phyloP scores from a whole-genome alignment of 1,140 invertebrate species.

The Drosophila athabasca region DNA sequence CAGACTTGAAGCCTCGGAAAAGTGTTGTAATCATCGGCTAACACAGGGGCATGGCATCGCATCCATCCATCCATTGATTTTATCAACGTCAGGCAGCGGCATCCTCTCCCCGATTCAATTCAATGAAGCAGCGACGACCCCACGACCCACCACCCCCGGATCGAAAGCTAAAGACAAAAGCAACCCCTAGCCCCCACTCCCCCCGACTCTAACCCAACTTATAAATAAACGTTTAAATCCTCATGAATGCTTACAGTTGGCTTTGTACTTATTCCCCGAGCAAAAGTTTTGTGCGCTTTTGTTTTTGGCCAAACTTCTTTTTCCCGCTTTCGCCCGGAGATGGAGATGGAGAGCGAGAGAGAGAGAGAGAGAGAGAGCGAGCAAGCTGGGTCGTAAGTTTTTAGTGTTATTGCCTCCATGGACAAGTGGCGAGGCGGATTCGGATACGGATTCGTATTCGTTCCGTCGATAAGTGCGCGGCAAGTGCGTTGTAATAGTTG shows the following conservation, averaged over 20 bases:
- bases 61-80: constrained; percentile 58
- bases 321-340: constrained; percentile 15
- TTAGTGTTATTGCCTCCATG: constrained; percentile 75
- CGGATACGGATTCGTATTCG: constrained; percentile 40
- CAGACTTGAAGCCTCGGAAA: constrained; percentile 39
- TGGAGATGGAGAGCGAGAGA: not conserved
- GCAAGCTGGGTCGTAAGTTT: constrained; percentile 67
- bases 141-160: constrained; percentile 7
- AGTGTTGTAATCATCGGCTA: constrained; percentile 59
- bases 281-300: constrained; percentile 65
- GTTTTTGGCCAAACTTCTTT: constrained; percentile 69
- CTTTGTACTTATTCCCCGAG: constrained; percentile 50
- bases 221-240: constrained; percentile 82
- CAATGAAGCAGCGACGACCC: constrained; percentile 63
- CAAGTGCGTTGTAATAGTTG: constrained; percentile 79
- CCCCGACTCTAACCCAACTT: constrained; percentile 29
- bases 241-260: constrained; percentile 81
- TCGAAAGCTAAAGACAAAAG: constrained; percentile 14
- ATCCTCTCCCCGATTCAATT: constrained; percentile 57
- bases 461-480: constrained; percentile 48
- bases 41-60: constrained; percentile 7
- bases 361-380: too few species aligned
- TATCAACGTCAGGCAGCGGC: constrained; percentile 26
- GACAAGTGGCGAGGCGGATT: constrained; percentile 61
- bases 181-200: not conserved